A percentile compares a stretch with the other conserved stretches of the same genome.
Evolutionary conservation across 2,113 vertebrate genomes (phyloP).

Genomic region (Megaceryle torquata): DNA sequence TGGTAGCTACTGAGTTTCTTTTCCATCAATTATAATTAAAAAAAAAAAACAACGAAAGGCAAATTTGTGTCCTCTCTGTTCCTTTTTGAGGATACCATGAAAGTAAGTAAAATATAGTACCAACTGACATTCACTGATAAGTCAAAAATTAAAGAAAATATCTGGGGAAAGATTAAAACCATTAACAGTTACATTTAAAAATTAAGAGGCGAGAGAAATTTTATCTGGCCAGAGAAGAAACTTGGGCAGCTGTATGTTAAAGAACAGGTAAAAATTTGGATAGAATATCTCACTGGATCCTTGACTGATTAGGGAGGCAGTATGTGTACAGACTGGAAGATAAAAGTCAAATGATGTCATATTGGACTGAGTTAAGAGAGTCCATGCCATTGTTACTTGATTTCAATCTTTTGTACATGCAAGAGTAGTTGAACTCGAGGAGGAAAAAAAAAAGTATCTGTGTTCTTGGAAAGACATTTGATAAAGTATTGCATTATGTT

Average conservation of each 20-base stretch:
- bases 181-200: background rate
- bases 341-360: background rate
- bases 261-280: background rate
- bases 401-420: background rate
- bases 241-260: background rate
- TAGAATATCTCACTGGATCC: background rate
- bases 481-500: background rate
- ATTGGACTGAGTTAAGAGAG: background rate
- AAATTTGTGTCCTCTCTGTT: background rate
- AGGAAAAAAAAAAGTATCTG: background rate
- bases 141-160: background rate
- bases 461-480: background rate
- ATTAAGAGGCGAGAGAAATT: background rate
- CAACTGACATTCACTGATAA: background rate
- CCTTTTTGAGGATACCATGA: background rate
- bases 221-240: background rate
- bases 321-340: background rate
- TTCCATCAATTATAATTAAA: background rate
- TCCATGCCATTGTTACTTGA: background rate
- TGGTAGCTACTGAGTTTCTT: background rate
- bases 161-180: background rate
- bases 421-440: background rate
- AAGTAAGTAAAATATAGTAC: background rate
- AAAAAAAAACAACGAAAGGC: background rate
- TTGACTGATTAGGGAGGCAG: background rate